These are phyloP conservation scores for Argyresthia goedartella DNA, from an alignment of 2,888 invertebrate species.

Conservation along the genomic window DNA sequence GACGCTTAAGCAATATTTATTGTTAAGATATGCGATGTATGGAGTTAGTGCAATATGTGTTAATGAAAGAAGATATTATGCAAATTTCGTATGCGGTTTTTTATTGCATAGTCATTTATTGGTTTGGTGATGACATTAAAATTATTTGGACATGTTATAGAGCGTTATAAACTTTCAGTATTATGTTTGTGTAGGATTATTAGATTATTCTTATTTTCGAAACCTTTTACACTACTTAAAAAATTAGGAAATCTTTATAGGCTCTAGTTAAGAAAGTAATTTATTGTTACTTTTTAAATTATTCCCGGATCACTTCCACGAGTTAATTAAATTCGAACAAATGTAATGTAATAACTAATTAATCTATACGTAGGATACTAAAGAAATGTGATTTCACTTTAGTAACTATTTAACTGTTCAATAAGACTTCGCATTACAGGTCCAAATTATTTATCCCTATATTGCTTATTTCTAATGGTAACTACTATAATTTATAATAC, in stretches of 20 bases:
- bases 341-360: constrained; percentile 27
- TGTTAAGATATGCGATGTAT: constrained; percentile 55
- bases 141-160: constrained; percentile 39
- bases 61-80: constrained; percentile 62
- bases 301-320: constrained; percentile 54
- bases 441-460: not conserved
- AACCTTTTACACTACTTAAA: constrained; percentile 41
- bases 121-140: constrained; percentile 22
- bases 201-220: constrained; percentile 53
- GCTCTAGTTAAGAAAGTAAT: constrained; percentile 58
- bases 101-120: not conserved
- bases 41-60: constrained; percentile 65
- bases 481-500: not conserved
- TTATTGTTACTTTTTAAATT: constrained; percentile 65
- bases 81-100: constrained; percentile 47
- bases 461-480: not conserved
- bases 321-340: constrained; percentile 19
- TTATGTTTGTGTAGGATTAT: constrained; percentile 60
- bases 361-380: constrained; percentile 13
- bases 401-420: constrained; percentile 49
- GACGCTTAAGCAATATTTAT: constrained; percentile 68
- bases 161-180: constrained; percentile 56
- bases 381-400: constrained; percentile 35
- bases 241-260: constrained; percentile 57
- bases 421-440: not conserved